Conservation (phyloP, 2,797 vertebrate species). For the Urosaurus nigricauda region DNA sequence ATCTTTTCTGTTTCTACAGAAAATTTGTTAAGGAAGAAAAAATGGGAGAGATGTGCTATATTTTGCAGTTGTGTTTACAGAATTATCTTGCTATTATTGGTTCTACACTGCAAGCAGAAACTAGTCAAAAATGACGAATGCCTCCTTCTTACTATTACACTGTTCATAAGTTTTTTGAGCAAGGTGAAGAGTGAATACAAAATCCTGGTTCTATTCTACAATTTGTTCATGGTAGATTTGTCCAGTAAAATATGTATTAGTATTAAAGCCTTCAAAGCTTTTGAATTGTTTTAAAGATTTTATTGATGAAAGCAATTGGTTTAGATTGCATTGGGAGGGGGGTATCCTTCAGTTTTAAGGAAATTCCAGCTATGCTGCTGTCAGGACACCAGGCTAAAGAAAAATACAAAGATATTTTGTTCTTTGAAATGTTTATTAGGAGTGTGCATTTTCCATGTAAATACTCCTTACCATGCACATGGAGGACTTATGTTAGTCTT, state of each 20-base stretch:
- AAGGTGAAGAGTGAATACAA: slow-evolving; percentile 49
- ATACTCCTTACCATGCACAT: not conserved
- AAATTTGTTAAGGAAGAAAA: not conserved
- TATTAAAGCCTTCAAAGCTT: slow-evolving; percentile 12
- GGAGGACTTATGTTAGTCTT: not conserved
- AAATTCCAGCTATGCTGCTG: slow-evolving; percentile 28
- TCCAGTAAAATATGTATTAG: slow-evolving; percentile 31
- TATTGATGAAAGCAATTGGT: slow-evolving; percentile 49
- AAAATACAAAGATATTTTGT: slow-evolving; percentile 9
- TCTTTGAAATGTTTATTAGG: slow-evolving; percentile 10
- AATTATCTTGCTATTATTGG: slow-evolving; percentile 9
- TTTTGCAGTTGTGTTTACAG: not conserved
- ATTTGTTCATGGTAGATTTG: slow-evolving; percentile 20
- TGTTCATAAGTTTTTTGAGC: slow-evolving; percentile 47
- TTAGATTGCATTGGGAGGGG: slow-evolving; percentile 30
- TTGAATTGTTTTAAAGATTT: slow-evolving; percentile 29
- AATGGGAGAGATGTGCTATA: not conserved
- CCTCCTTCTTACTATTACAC: not conserved
- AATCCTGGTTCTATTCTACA: slow-evolving; percentile 48
- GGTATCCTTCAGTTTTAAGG: not conserved
- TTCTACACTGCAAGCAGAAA: slow-evolving; percentile 5
- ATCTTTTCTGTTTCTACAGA: not conserved
- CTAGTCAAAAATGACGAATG: not conserved
- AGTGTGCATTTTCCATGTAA: slow-evolving; percentile 30
- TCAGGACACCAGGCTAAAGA: slow-evolving; percentile 29